Conservation (phyloP, 37 sponge, comb jelly and placozoan genomes). For the Aplysina aerophoba region DNA sequence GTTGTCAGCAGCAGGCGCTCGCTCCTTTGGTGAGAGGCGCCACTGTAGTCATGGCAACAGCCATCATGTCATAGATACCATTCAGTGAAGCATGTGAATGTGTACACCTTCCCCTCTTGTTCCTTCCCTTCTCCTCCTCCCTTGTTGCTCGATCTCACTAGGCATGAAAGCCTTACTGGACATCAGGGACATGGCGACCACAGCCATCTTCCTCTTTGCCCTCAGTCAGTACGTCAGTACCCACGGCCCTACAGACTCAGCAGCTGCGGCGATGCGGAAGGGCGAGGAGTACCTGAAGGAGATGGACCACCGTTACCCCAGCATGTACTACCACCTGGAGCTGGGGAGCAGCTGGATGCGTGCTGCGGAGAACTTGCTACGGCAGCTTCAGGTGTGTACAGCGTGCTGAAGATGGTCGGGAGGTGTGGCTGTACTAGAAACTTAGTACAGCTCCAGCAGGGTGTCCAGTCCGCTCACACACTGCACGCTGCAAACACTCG, state of each 20-base stretch:
- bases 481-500: too few species aligned
- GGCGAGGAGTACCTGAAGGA: constrained; percentile 33
- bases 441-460: too few species aligned
- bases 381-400: too few species aligned
- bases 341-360: constrained; percentile 63
- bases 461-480: too few species aligned
- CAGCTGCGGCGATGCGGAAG: constrained; percentile 42
- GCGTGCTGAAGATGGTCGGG: too few species aligned
- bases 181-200: background rate
- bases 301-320: constrained; percentile 48
- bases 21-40: constrained; percentile 64
- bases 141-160: too few species aligned
- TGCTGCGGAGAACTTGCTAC: background rate
- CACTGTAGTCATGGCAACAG: background rate
- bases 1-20: constrained; percentile 52
- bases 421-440: too few species aligned
- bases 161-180: background rate
- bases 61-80: too few species aligned
- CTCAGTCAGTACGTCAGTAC: constrained; percentile 6
- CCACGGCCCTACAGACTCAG: constrained; percentile 21
- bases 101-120: background rate
- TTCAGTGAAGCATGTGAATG: background rate
- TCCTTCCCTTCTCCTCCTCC: too few species aligned
- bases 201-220: constrained; percentile 23
- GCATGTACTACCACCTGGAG: constrained; percentile 59